phyloP scores from a whole-genome alignment of 1,140 invertebrate genomes.

The Diachasmimorpha longicaudata region DNA sequence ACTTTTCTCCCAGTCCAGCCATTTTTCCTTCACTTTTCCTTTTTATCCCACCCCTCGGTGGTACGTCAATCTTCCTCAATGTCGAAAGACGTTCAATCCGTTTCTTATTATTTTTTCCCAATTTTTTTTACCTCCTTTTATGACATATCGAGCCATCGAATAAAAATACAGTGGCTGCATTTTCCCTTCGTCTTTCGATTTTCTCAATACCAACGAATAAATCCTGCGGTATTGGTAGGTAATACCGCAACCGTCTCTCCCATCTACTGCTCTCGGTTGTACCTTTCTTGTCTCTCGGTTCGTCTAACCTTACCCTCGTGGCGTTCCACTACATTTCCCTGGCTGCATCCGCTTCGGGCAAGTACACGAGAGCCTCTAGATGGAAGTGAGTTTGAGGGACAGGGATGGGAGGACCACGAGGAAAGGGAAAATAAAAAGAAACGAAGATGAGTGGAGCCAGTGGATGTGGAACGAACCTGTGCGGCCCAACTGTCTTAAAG shows the following conservation, averaged over 20 bases:
- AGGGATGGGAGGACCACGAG: not conserved
- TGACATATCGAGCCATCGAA: conserved; percentile 32
- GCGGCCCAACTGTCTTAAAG: conserved; percentile 23
- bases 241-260: conserved; percentile 31
- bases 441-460: not conserved
- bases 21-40: not conserved
- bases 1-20: not conserved
- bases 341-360: conserved; percentile 42
- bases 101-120: conserved; percentile 9
- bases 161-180: conserved; percentile 37
- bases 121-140: conserved; percentile 8
- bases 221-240: conserved; percentile 47
- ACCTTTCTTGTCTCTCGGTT: conserved; percentile 5
- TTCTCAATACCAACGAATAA: conserved; percentile 43
- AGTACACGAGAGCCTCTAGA: conserved; percentile 8
- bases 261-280: not conserved
- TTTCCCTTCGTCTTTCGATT: conserved; percentile 19
- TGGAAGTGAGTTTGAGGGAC: not conserved
- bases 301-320: conserved; percentile 9
- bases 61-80: conserved; percentile 2
- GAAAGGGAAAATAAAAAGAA: conserved; percentile 13
- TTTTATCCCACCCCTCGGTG: not conserved
- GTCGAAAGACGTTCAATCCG: not conserved
- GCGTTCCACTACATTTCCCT: conserved; percentile 51
- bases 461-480: conserved; percentile 15